These are phyloP conservation scores for Dynastes tityus DNA, from an alignment of 2,888 invertebrate genomes.

Conservation along the genomic window DNA sequence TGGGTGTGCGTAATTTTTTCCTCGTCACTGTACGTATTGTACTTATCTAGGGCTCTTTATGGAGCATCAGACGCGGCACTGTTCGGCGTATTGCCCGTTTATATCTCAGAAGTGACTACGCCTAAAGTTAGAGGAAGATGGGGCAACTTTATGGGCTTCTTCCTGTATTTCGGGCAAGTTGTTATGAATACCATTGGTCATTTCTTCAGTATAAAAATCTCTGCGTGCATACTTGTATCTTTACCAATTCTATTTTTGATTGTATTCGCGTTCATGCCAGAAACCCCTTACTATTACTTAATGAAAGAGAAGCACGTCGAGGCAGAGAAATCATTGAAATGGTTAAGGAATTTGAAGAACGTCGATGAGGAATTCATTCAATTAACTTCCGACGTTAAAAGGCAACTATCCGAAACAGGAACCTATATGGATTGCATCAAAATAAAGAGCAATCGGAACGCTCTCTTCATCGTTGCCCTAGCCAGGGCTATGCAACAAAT, in stretches of 20 bases:
- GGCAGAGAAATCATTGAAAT: conserved; percentile 59
- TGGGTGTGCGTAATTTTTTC: conserved; percentile 57
- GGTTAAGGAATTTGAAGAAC: conserved; percentile 58
- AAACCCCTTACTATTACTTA: conserved; percentile 67
- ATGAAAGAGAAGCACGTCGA: conserved; percentile 60
- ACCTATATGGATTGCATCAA: conserved; percentile 61
- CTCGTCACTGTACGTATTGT: conserved; percentile 58
- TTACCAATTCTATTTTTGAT: conserved; percentile 52
- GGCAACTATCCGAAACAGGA: conserved; percentile 63
- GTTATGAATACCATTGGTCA: conserved; percentile 61
- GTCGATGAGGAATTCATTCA: conserved; percentile 59
- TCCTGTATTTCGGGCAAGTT: conserved; percentile 56
- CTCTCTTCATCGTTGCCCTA: conserved; percentile 59
- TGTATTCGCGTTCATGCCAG: conserved; percentile 74
- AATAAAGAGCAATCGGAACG: conserved; percentile 62
- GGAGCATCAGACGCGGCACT: conserved; percentile 61
- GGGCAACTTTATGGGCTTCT: conserved; percentile 53
- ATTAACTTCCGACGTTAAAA: conserved; percentile 61
- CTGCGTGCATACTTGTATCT: conserved; percentile 51
- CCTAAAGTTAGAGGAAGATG: conserved; percentile 59
- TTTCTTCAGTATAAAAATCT: conserved; percentile 52
- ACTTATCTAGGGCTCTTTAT: conserved; percentile 58
- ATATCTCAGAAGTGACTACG: conserved; percentile 61
- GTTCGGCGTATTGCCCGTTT: conserved; percentile 59
- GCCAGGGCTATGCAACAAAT: conserved; percentile 62